Evolutionary conservation across 2,113 vertebrate genomes (phyloP), one percentile per base, ranked within the genome.

Genomic region (Engystomops pustulosus): DNA sequence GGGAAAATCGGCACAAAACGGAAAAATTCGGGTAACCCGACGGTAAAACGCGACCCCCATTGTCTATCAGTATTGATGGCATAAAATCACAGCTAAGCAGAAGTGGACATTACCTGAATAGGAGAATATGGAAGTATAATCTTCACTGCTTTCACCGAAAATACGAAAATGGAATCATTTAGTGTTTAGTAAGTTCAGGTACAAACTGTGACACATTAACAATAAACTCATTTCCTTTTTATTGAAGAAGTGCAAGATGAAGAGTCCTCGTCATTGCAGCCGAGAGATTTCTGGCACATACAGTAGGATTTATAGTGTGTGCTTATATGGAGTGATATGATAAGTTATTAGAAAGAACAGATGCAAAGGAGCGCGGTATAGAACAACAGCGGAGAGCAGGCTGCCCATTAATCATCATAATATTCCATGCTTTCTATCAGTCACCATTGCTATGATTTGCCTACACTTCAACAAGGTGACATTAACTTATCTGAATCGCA

Each of bases 261-360:
- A 47, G 44, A 30, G 25, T 74, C 41, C 41, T 32, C 27, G 41
- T 47, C 44, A 47, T 74, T 74, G 41, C 70, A 74, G 70, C 45
- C 23, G 41, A 45, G 6, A 30, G 70, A 30, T 74, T 74, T 74
- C 41, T 74, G 70, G 44, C 41, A 74, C 70, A 49, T 47, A 74
- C 45, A 47, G 70, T 74, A 30, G 70, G 14, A 74, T 74, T 74
- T 49, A 74, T 74, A 47, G 70, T 8, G 25, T 49, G 44, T 47
- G 45, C 70, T 74, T 74, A 74, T 49, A 74, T 74, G 70, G 41
- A 74, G 41, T 74, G 25, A 74, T 74, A 74, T 17, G 44, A 74
- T 47, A 74, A 47, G 44, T 74, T 74, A 74, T 74, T 74, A 47
- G 44, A 74, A 49, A 74, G 44, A 74, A 47, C 70, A 47, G 44